A percentile compares a stretch with the other conserved stretches of the same genome.
Evolutionary conservation across 1,140 invertebrate species (phyloP).

Genomic region (Drosophila kanapiae): DNA sequence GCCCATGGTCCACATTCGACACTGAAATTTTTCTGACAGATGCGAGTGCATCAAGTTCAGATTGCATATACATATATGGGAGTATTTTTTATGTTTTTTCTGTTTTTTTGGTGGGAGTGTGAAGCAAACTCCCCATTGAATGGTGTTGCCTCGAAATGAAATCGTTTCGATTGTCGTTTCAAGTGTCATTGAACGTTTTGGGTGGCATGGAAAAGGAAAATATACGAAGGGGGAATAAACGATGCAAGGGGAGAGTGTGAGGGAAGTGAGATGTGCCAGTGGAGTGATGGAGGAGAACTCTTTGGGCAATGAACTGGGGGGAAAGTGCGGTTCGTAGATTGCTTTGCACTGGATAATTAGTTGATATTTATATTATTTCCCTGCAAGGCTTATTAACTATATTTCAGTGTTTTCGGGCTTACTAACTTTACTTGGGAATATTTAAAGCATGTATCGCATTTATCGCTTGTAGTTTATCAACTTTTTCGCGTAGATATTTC

Average conservation of each 20-base stretch:
- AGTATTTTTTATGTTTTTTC: background rate
- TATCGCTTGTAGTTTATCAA: background rate
- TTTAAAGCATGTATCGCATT: background rate
- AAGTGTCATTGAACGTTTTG: slow-evolving; percentile 65
- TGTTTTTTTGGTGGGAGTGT: slow-evolving; percentile 18
- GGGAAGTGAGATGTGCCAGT: slow-evolving; percentile 9
- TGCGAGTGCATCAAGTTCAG: slow-evolving; percentile 74
- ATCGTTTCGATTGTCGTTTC: slow-evolving; percentile 74
- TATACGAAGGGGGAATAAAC: background rate
- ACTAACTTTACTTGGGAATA: background rate
- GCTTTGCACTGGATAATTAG: background rate
- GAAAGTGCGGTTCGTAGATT: background rate
- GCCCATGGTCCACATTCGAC: slow-evolving; percentile 58
- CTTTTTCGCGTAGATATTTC: background rate
- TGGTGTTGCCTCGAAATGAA: slow-evolving; percentile 62
- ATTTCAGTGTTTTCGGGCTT: background rate
- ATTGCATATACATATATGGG: slow-evolving; percentile 20
- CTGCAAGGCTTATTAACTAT: background rate
- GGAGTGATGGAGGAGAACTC: slow-evolving; percentile 5
- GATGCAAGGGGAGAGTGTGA: background rate
- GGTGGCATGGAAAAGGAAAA: slow-evolving; percentile 23
- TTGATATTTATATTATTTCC: background rate
- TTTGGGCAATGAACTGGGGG: background rate
- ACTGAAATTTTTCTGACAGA: slow-evolving; percentile 77
- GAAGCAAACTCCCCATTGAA: slow-evolving; percentile 49